phyloP scores from a whole-genome alignment of 2,888 invertebrate species.

The Ceratothoa steindachneri region DNA sequence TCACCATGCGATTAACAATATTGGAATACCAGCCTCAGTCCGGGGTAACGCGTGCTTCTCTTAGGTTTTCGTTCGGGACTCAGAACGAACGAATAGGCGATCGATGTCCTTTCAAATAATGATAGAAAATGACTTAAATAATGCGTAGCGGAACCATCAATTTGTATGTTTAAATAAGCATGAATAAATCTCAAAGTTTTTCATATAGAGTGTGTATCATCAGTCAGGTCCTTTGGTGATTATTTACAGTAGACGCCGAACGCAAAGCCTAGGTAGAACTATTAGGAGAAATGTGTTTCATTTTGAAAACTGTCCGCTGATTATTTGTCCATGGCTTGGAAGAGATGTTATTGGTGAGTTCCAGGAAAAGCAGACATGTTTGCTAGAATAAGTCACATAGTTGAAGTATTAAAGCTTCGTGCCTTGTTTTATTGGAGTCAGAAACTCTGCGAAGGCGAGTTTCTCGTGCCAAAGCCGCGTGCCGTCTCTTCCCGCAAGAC shows the following conservation, averaged over 20 bases:
- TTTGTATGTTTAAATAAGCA: too few species aligned
- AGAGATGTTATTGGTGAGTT: slow-evolving; percentile 44
- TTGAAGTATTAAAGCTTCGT: slow-evolving; percentile 33
- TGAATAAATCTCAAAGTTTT: neutral
- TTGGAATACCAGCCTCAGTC: slow-evolving; percentile 39
- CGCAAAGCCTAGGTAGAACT: too few species aligned
- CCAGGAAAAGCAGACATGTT: slow-evolving; percentile 40
- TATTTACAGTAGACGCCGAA: too few species aligned
- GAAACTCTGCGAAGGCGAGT: slow-evolving; percentile 4
- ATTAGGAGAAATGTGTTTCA: too few species aligned
- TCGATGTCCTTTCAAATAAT: slow-evolving; percentile 29
- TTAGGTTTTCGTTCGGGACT: slow-evolving; percentile 26
- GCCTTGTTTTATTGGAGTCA: slow-evolving; percentile 33
- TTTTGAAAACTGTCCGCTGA: neutral
- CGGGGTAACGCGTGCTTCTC: slow-evolving; percentile 28
- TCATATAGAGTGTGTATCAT: too few species aligned
- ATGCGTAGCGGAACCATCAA: slow-evolving; percentile 22
- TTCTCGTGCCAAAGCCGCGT: slow-evolving; percentile 13
- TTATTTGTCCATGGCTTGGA: slow-evolving; percentile 2
- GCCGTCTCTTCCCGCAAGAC: neutral
- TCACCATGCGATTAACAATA: slow-evolving; percentile 46
- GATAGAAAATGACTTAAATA: slow-evolving; percentile 1
- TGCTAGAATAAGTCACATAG: slow-evolving; percentile 44
- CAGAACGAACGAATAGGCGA: slow-evolving; percentile 32
- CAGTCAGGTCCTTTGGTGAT: too few species aligned